Conservation (phyloP, 2,797 vertebrate genomes). For the Graptemys geographica region DNA sequence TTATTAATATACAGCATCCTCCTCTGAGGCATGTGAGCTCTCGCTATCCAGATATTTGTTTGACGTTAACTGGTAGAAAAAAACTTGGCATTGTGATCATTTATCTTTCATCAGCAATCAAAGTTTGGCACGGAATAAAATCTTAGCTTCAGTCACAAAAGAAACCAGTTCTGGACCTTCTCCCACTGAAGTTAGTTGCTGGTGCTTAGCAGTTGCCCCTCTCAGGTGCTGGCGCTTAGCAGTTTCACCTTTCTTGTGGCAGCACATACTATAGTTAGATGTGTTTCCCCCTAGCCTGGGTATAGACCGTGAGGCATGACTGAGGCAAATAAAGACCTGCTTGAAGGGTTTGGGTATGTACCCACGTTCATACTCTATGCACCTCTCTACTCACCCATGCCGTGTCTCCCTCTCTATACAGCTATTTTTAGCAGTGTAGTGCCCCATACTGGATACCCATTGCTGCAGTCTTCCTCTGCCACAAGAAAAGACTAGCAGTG, state of each 20-base stretch:
- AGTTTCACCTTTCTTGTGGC: background rate
- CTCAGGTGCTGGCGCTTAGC: background rate
- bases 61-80: background rate
- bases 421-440: background rate
- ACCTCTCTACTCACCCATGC: background rate
- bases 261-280: background rate
- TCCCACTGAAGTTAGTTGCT: background rate
- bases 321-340: background rate
- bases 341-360: background rate
- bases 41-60: background rate
- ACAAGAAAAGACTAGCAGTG: background rate
- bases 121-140: background rate
- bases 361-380: background rate
- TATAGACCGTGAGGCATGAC: background rate
- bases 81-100: background rate
- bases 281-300: background rate
- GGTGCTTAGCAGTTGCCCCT: background rate
- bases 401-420: background rate
- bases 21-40: background rate
- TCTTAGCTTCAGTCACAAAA: background rate
- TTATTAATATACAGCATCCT: background rate
- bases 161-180: background rate
- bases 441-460: background rate
- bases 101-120: background rate
- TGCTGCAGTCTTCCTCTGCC: background rate